Conservation (phyloP, 2,113 vertebrate species). For the Xerus inauris region DNA sequence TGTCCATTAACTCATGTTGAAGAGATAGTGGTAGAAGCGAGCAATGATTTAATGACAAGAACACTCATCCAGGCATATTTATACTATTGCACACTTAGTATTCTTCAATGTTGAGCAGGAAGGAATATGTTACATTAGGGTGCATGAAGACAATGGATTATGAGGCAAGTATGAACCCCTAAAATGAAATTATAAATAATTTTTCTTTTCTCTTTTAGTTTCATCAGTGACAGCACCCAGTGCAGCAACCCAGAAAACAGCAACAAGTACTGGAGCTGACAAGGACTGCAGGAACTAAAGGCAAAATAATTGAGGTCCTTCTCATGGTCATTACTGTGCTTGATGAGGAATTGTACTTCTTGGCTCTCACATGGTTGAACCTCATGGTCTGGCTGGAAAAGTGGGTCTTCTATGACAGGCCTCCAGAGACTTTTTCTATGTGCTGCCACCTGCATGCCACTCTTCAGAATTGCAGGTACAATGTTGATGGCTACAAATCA, state of each 20-base stretch:
- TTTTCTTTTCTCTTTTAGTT: not conserved
- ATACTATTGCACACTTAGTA: not conserved
- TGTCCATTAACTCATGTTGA: not conserved
- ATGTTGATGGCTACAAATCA: not conserved
- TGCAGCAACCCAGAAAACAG: not conserved
- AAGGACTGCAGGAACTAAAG: not conserved
- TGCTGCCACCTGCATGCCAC: not conserved
- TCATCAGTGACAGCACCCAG: not conserved
- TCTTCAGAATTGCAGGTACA: no score
- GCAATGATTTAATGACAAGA: not conserved
- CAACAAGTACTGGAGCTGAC: not conserved
- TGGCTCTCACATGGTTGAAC: accelerated
- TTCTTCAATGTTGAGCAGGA: not conserved
- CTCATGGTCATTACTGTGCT: not conserved
- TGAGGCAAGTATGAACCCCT: not conserved
- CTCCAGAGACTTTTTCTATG: not conserved
- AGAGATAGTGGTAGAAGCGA: not conserved
- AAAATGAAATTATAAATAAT: not conserved
- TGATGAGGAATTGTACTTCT: accelerated
- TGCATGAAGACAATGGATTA: no score
- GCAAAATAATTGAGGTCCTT: not conserved
- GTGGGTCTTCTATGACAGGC: not conserved
- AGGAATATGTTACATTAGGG: not conserved
- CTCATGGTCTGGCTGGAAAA: not conserved
- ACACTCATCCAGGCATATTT: not conserved